These are phyloP conservation scores for Mythimna loreyi DNA, from an alignment of 2,888 invertebrate genomes.

Conservation along the genomic window DNA sequence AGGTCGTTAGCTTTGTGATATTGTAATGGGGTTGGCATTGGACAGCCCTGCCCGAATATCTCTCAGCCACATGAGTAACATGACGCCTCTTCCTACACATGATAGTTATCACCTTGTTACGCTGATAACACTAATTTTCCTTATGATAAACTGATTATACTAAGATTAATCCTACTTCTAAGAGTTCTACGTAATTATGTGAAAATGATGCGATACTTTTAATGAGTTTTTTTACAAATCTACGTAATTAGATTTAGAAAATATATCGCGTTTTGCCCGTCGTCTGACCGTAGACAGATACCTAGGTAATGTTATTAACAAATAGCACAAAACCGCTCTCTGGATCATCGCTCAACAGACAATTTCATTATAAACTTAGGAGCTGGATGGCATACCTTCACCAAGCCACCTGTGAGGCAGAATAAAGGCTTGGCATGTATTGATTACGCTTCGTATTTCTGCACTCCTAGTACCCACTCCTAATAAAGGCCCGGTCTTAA, in stretches of 20 bases:
- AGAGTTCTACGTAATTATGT: slow-evolving; percentile 9
- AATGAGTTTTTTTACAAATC: not conserved
- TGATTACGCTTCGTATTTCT: slow-evolving; percentile 22
- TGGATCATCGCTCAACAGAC: not conserved
- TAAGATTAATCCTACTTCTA: slow-evolving; percentile 2
- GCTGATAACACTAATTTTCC: slow-evolving; percentile 38
- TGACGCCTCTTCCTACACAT: slow-evolving; percentile 13
- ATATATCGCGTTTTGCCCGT: not conserved
- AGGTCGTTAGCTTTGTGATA: slow-evolving; percentile 5
- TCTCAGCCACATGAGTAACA: slow-evolving; percentile 14
- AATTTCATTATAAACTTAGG: slow-evolving; percentile 19
- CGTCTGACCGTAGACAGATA: not conserved
- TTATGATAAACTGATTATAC: slow-evolving; percentile 24
- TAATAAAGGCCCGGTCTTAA: slow-evolving; percentile 21
- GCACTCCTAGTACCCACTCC: slow-evolving; percentile 14
- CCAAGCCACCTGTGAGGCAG: slow-evolving; percentile 10
- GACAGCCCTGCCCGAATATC: slow-evolving; percentile 26
- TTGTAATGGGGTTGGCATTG: slow-evolving; percentile 28
- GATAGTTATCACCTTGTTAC: slow-evolving; percentile 25
- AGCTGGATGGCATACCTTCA: not conserved
- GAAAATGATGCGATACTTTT: slow-evolving; percentile 6
- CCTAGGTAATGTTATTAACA: not conserved
- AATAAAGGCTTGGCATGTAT: slow-evolving; percentile 27
- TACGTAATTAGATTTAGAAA: not conserved
- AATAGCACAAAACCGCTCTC: not conserved